A percentile compares a stretch with the other conserved stretches of the same genome.
These are phyloP conservation scores for Anagyrus pseudococci DNA, from an alignment of 2,888 invertebrate genomes.

Conservation along the genomic window DNA sequence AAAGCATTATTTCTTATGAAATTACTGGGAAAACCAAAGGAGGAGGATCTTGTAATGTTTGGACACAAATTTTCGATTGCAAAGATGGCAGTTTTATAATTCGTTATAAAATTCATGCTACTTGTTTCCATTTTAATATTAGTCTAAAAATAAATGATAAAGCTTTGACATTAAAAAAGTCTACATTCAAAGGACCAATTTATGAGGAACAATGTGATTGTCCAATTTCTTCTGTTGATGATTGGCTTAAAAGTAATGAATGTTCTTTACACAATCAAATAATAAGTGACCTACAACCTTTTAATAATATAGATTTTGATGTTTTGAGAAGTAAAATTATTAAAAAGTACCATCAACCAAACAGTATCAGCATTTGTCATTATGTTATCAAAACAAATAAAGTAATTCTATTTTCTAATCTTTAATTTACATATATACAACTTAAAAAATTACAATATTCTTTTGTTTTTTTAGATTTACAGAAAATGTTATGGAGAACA, in stretches of 20 bases:
- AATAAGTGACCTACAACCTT: slow-evolving; percentile 72
- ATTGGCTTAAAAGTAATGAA: slow-evolving; percentile 74
- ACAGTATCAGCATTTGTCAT: slow-evolving; percentile 87
- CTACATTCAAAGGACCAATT: slow-evolving; percentile 66
- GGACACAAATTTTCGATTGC: slow-evolving; percentile 79
- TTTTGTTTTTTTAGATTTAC: slow-evolving; percentile 67
- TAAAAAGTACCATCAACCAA: slow-evolving; percentile 77
- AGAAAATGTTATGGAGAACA: slow-evolving; percentile 92
- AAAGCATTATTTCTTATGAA: slow-evolving; percentile 63
- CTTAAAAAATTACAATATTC: slow-evolving; percentile 7
- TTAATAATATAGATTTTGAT: slow-evolving; percentile 75
- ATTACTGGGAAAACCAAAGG: slow-evolving; percentile 67
- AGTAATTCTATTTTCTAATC: slow-evolving; percentile 40
- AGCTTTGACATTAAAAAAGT: slow-evolving; percentile 71
- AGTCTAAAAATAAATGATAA: slow-evolving; percentile 70
- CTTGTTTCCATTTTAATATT: slow-evolving; percentile 76
- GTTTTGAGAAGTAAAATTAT: slow-evolving; percentile 70
- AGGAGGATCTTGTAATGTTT: slow-evolving; percentile 71
- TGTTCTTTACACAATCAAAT: slow-evolving; percentile 77
- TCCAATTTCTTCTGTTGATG: slow-evolving; percentile 69
- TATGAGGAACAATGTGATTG: slow-evolving; percentile 87
- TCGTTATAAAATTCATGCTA: slow-evolving; percentile 80
- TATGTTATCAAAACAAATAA: slow-evolving; percentile 85
- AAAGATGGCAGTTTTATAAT: slow-evolving; percentile 85
- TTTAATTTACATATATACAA: neutral